These are phyloP conservation scores for Poliocrania exsul DNA, from an alignment of 2,797 vertebrate species.

Conservation along the genomic window DNA sequence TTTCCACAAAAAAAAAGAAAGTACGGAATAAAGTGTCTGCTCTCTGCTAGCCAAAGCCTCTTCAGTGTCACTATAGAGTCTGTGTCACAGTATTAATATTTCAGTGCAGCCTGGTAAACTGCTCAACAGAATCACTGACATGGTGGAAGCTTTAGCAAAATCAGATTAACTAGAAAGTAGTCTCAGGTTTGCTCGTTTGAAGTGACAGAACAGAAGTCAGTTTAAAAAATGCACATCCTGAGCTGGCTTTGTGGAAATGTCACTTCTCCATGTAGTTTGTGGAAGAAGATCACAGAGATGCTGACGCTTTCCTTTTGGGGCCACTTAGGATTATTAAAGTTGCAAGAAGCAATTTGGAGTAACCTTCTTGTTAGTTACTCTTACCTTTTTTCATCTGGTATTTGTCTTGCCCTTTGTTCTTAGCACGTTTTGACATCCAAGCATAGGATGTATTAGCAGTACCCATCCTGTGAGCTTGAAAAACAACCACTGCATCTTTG, in stretches of 20 bases:
- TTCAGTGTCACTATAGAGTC: not conserved
- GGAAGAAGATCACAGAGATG: not conserved
- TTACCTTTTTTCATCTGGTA: rapidly evolving
- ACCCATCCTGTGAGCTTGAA: not conserved
- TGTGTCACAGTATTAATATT: not conserved
- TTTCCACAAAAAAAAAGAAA: not conserved
- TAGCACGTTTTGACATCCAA: not conserved
- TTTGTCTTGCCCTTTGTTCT: not conserved
- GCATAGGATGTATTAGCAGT: not conserved
- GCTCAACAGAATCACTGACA: not conserved
- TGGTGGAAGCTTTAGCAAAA: not conserved
- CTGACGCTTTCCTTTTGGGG: not conserved
- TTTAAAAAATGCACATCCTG: not conserved
- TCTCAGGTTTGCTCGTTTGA: not conserved
- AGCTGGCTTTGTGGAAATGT: not conserved
- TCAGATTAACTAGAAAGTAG: not conserved
- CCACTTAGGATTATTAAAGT: not conserved
- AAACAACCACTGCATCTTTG: not conserved
- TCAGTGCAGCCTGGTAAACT: not conserved
- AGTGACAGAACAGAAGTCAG: not conserved
- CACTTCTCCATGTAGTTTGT: not conserved
- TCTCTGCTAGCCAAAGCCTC: not conserved
- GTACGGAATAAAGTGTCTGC: not conserved
- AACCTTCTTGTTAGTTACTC: not conserved
- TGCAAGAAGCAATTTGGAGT: not conserved